Evolutionary conservation across 2,113 vertebrate species (phyloP).

Genomic region (Cricetomys ansorgei): DNA sequence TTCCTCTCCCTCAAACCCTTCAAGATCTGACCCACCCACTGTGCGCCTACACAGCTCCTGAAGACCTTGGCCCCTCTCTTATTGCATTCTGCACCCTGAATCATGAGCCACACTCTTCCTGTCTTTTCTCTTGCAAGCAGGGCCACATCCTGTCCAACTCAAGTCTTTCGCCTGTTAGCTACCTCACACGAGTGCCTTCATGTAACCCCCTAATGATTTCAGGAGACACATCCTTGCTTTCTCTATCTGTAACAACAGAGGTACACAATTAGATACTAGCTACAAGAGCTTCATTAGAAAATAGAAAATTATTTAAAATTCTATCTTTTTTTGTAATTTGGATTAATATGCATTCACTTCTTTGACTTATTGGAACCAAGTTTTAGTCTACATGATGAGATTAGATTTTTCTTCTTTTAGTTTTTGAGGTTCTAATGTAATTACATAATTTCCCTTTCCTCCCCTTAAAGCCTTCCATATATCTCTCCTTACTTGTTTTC

Average conservation of each 20-base stretch:
- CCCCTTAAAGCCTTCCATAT: not conserved
- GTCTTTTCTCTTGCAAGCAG: not conserved
- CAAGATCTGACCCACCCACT: not conserved
- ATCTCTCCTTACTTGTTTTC: not conserved
- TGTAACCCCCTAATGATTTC: constrained; percentile 45
- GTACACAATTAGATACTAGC: not conserved
- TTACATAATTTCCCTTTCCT: not conserved
- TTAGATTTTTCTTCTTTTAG: not conserved
- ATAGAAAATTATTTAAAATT: constrained; percentile 50
- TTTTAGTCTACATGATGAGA: constrained; percentile 54
- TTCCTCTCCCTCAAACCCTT: not conserved
- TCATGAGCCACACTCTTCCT: not conserved
- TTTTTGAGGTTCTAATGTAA: not conserved
- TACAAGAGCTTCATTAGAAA: constrained; percentile 38
- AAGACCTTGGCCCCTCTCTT: not conserved
- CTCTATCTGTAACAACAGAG: not conserved
- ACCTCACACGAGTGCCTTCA: not conserved
- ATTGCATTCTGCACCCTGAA: not conserved
- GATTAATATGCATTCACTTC: not conserved
- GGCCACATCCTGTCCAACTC: not conserved
- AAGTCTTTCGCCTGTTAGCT: not conserved
- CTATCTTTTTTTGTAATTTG: constrained; percentile 40
- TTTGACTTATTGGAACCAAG: constrained; percentile 47
- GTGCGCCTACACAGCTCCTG: not conserved
- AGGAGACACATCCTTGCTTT: not conserved